Evolutionary conservation across 1,140 invertebrate genomes (phyloP).

Genomic region (Oryctes rhinoceros): DNA sequence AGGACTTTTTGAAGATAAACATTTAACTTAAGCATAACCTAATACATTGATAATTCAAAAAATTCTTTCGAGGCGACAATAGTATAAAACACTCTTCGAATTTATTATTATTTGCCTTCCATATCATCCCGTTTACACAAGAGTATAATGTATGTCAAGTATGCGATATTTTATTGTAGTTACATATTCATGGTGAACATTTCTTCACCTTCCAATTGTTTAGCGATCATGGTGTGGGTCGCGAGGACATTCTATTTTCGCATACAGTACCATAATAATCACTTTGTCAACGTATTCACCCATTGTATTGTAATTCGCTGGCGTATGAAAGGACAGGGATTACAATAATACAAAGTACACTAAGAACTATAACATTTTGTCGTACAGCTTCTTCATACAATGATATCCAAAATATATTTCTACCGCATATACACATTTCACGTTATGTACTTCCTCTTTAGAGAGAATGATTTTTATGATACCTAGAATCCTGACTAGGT

Average conservation of each 20-base stretch:
- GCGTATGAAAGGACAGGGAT: background rate
- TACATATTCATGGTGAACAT: constrained; percentile 25
- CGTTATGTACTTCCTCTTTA: too few species aligned
- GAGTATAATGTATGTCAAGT: constrained; percentile 38
- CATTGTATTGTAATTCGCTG: constrained; percentile 22
- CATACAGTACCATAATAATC: constrained; percentile 27
- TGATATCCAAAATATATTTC: too few species aligned
- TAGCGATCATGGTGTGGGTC: constrained; percentile 28
- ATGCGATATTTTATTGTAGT: constrained; percentile 31
- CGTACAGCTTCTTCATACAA: too few species aligned
- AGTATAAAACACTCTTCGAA: too few species aligned
- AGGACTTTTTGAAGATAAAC: too few species aligned
- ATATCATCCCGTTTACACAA: constrained; percentile 1
- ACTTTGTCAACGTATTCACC: constrained; percentile 5
- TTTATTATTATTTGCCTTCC: background rate
- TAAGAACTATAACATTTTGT: too few species aligned
- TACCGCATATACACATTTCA: too few species aligned
- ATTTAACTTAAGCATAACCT: background rate
- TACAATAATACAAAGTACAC: background rate
- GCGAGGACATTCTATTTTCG: constrained; percentile 15
- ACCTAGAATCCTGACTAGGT: too few species aligned
- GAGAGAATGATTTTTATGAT: too few species aligned
- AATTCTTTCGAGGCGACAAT: too few species aligned
- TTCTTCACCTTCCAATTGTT: constrained; percentile 37
- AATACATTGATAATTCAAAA: too few species aligned